phyloP scores from a whole-genome alignment of 2,797 vertebrate species.

The Syngnathus acus region DNA sequence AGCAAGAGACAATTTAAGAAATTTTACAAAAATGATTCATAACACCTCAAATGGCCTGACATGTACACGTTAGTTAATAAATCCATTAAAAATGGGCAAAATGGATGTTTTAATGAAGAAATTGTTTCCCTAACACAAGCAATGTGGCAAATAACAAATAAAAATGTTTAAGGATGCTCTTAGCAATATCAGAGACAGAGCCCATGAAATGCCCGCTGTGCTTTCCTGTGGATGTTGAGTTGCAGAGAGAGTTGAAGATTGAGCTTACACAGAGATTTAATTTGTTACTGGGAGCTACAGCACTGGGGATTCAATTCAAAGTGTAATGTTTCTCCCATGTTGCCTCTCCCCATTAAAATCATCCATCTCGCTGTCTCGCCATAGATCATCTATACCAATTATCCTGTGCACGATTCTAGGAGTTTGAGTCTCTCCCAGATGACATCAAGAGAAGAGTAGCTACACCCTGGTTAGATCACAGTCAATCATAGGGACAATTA shows the following conservation, averaged over 20 bases:
- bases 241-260: neutral
- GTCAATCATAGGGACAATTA: neutral
- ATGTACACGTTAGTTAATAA: too few relatives aligned
- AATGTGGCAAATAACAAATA: too few relatives aligned
- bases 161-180: neutral
- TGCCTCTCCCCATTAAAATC: constrained; percentile 2
- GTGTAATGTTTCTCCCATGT: neutral
- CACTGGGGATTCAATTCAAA: constrained; percentile 1
- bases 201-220: neutral
- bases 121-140: too few relatives aligned
- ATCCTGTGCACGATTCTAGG: neutral
- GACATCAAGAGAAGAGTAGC: neutral
- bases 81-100: too few relatives aligned
- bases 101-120: too few relatives aligned
- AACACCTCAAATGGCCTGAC: too few relatives aligned
- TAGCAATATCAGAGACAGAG: neutral
- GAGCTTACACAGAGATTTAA: neutral
- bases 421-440: constrained; percentile 1
- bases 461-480: neutral
- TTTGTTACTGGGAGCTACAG: neutral
- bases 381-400: constrained; percentile 1
- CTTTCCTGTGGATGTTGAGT: neutral
- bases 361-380: neutral
- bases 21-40: too few relatives aligned
- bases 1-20: neutral